These are phyloP conservation scores for Volucella zonaria DNA, from an alignment of 2,888 invertebrate species.

Conservation along the genomic window DNA sequence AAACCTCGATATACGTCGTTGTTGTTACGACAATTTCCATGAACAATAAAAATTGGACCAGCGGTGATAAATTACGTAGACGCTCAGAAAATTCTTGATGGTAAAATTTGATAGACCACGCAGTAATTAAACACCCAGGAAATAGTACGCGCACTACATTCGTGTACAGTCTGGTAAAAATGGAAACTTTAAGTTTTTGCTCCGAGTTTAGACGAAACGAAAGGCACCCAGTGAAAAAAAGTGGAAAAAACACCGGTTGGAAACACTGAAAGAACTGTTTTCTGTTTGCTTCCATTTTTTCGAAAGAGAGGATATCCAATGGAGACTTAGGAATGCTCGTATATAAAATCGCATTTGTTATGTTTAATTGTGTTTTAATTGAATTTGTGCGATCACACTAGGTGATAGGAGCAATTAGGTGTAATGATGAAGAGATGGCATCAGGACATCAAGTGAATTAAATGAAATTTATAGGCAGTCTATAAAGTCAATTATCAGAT, in stretches of 20 bases:
- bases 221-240: slow-evolving; percentile 49
- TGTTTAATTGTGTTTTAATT: too few species aligned
- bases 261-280: slow-evolving; percentile 49
- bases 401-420: too few species aligned
- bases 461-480: too few species aligned
- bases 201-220: slow-evolving; percentile 52
- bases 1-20: slow-evolving; percentile 74
- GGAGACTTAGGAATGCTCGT: not conserved
- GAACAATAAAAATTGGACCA: slow-evolving; percentile 76
- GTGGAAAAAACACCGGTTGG: slow-evolving; percentile 22
- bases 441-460: too few species aligned
- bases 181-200: slow-evolving; percentile 20
- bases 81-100: slow-evolving; percentile 73
- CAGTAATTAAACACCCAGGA: slow-evolving; percentile 74
- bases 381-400: too few species aligned
- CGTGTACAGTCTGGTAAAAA: slow-evolving; percentile 50
- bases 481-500: too few species aligned
- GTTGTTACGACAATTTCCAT: slow-evolving; percentile 76
- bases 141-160: slow-evolving; percentile 53
- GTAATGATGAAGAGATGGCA: too few species aligned
- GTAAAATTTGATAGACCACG: slow-evolving; percentile 75
- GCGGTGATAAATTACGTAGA: slow-evolving; percentile 76
- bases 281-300: slow-evolving; percentile 37
- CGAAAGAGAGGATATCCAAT: not conserved
- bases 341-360: too few species aligned